These are phyloP conservation scores for Melipona quadrifasciata DNA, from an alignment of 1,140 invertebrate species.

Conservation along the genomic window DNA sequence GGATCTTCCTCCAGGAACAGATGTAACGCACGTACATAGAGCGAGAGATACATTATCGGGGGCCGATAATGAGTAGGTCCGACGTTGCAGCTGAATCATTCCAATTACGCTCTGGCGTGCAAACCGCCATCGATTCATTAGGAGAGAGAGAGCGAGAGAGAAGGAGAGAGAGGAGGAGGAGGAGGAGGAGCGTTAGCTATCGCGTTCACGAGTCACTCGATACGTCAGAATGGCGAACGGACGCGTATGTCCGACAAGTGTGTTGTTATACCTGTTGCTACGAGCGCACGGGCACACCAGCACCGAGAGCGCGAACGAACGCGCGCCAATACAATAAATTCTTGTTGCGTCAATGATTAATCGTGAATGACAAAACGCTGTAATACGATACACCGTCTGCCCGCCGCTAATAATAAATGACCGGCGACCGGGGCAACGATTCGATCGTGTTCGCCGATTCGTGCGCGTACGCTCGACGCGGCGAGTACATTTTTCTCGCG, in stretches of 20 bases:
- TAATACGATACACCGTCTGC: slow-evolving; percentile 50
- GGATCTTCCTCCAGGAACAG: neutral
- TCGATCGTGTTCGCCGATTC: slow-evolving; percentile 9
- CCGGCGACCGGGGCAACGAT: slow-evolving; percentile 33
- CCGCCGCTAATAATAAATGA: slow-evolving; percentile 59
- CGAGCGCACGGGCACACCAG: neutral
- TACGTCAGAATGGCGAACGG: slow-evolving; percentile 29
- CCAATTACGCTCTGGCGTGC: neutral
- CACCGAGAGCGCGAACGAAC: neutral
- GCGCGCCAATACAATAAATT: slow-evolving; percentile 64
- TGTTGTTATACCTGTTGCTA: slow-evolving; percentile 59
- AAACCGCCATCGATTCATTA: slow-evolving; percentile 34
- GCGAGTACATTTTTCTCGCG: slow-evolving; percentile 42
- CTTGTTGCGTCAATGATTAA: slow-evolving; percentile 65
- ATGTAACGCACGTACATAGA: neutral
- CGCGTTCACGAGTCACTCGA: slow-evolving; percentile 56
- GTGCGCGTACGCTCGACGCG: neutral
- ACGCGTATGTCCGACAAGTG: slow-evolving; percentile 49
- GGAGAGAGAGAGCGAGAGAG: neutral
- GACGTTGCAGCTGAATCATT: slow-evolving; percentile 35
- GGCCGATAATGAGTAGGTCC: slow-evolving; percentile 15
- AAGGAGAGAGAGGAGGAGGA: neutral
- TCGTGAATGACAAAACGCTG: slow-evolving; percentile 63
- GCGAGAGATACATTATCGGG: neutral
- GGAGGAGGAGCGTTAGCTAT: neutral